Conservation (phyloP, 2,113 vertebrate genomes). For the Labrus mixtus region DNA sequence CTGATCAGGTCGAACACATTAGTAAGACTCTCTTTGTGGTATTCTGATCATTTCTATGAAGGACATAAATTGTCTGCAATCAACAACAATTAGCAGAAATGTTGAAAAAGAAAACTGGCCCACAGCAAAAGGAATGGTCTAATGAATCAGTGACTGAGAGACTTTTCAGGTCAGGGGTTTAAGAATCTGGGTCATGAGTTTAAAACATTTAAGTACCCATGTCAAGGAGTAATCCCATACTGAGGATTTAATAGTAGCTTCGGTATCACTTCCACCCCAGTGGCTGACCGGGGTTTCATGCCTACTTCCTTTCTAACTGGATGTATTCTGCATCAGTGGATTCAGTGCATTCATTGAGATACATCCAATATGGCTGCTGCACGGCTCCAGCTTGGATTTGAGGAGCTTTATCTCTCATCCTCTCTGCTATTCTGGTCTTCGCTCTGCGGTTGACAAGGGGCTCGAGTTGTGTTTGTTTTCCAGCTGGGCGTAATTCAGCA, state of each 20-base stretch:
- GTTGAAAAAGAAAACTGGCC: constrained; percentile 2
- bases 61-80: constrained; percentile 1
- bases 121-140: constrained; percentile 9
- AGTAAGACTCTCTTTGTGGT: too few relatives aligned
- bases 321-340: constrained; percentile 63
- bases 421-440: constrained; percentile 12
- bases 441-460: constrained; percentile 27
- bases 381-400: constrained; percentile 37
- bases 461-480: constrained; percentile 53
- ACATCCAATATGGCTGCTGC: constrained; percentile 43
- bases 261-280: constrained; percentile 41
- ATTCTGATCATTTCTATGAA: too few relatives aligned
- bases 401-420: constrained; percentile 41
- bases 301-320: constrained; percentile 50
- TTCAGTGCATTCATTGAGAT: constrained; percentile 34
- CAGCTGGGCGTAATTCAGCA: constrained; percentile 63
- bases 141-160: constrained; percentile 10
- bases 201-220: constrained; percentile 55
- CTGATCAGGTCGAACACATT: too few relatives aligned
- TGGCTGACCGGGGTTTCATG: constrained; percentile 33
- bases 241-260: constrained; percentile 47
- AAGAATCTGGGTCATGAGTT: constrained; percentile 51
- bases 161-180: constrained; percentile 26
- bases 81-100: constrained; percentile 5
- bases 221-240: constrained; percentile 31